These are phyloP conservation scores for Hippocampus mohnikei DNA, from an alignment of 2,113 vertebrate genomes.

Conservation along the genomic window DNA sequence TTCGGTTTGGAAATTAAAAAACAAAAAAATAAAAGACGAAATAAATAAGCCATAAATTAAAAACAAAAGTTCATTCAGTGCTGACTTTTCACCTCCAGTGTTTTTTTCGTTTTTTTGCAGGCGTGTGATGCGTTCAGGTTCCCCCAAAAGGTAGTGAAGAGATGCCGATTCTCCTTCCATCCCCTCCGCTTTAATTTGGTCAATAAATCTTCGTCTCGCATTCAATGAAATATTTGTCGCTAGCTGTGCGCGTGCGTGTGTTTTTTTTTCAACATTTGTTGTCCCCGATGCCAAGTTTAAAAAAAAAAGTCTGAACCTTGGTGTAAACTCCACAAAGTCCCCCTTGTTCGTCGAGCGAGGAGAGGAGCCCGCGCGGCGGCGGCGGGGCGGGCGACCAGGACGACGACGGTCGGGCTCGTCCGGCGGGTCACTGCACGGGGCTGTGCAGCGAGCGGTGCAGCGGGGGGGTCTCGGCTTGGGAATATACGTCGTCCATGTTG, in stretches of 20 bases:
- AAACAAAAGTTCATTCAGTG: slow-evolving; percentile 62
- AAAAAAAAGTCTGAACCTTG: slow-evolving; percentile 10
- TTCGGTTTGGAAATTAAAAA: not conserved
- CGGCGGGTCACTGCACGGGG: slow-evolving; percentile 89
- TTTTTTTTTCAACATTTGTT: slow-evolving; percentile 37
- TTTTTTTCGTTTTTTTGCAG: slow-evolving; percentile 21
- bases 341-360: slow-evolving; percentile 28
- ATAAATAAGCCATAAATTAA: not conserved
- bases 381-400: slow-evolving; percentile 33
- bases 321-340: slow-evolving; percentile 78
- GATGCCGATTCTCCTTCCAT: slow-evolving; percentile 33
- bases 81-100: slow-evolving; percentile 60
- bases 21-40: not conserved
- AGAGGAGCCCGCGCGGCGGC: not conserved
- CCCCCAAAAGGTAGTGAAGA: slow-evolving; percentile 33
- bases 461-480: slow-evolving; percentile 90
- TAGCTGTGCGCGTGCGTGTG: slow-evolving; percentile 32
- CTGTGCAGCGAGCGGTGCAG: slow-evolving; percentile 92
- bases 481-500: slow-evolving; percentile 97
- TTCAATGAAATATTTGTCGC: slow-evolving; percentile 55
- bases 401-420: slow-evolving; percentile 37
- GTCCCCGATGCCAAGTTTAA: slow-evolving; percentile 8
- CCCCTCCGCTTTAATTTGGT: slow-evolving; percentile 67
- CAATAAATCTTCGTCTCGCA: slow-evolving; percentile 75
- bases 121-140: slow-evolving; percentile 38